These are phyloP conservation scores for Spodoptera picta DNA, from an alignment of 2,888 invertebrate genomes.

Conservation along the genomic window DNA sequence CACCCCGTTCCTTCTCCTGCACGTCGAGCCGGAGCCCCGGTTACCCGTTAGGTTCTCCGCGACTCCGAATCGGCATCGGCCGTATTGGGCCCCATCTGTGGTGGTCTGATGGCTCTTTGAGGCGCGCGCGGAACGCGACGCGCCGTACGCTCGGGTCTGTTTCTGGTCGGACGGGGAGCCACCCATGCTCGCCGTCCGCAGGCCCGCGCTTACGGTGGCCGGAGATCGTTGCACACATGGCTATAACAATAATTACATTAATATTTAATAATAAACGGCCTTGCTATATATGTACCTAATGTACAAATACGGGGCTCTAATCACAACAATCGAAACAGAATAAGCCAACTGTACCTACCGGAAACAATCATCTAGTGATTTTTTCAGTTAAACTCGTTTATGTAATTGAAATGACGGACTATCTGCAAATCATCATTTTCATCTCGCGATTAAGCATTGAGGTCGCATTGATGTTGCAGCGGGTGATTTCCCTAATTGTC, in stretches of 20 bases:
- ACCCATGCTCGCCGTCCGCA: too few species aligned
- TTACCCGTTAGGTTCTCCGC: too few species aligned
- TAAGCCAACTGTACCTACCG: conserved; percentile 75
- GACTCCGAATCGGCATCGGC: too few species aligned
- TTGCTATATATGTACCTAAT: conserved; percentile 63
- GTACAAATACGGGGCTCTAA: conserved; percentile 69
- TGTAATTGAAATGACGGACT: conserved; percentile 78
- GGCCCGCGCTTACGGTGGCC: too few species aligned
- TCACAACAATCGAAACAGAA: conserved; percentile 70
- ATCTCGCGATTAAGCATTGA: conserved; percentile 83
- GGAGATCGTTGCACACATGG: background rate
- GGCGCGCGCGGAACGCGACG: too few species aligned
- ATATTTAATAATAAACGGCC: conserved; percentile 61
- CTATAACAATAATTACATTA: conserved; percentile 3
- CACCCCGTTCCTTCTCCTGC: too few species aligned
- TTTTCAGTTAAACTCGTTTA: conserved; percentile 78
- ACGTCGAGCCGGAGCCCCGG: too few species aligned
- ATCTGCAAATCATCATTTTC: conserved; percentile 80
- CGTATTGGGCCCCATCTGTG: too few species aligned
- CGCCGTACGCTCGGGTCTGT: too few species aligned
- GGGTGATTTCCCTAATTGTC: conserved; percentile 76
- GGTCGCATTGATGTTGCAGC: conserved; percentile 77
- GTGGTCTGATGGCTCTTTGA: too few species aligned
- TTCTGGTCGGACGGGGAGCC: too few species aligned
- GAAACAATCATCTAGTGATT: conserved; percentile 82